These are phyloP conservation scores for Petromus typicus DNA, from an alignment of 2,113 vertebrate genomes.

Conservation along the genomic window DNA sequence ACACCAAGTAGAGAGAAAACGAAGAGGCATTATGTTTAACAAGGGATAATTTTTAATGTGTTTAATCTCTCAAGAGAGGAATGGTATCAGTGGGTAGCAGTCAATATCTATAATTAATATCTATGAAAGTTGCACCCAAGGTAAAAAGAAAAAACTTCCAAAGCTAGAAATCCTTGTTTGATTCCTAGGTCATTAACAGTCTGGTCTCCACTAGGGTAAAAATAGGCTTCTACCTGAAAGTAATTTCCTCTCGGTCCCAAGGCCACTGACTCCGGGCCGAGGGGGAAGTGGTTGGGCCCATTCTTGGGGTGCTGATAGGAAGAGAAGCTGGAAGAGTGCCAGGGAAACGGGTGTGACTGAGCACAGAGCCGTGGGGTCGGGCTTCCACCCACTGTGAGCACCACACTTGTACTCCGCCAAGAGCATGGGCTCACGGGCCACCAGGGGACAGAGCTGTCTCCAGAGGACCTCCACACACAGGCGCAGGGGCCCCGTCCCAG, in stretches of 20 bases:
- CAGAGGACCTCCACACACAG: fast-evolving
- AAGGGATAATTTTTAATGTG: not conserved
- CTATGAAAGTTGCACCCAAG: constrained; percentile 38
- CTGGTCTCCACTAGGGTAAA: not conserved
- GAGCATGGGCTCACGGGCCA: fast-evolving
- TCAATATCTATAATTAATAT: constrained; percentile 64
- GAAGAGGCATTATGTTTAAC: not conserved
- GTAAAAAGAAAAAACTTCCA: not conserved
- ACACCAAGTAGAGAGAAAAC: not conserved
- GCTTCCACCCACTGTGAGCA: not conserved
- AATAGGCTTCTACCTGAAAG: constrained; percentile 56
- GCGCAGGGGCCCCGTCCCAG: fast-evolving
- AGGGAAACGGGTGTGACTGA: not conserved
- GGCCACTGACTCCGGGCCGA: not conserved
- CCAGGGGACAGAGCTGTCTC: not conserved
- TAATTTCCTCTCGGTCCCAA: constrained; percentile 26
- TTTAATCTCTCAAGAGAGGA: not conserved
- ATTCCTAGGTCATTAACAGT: constrained; percentile 54
- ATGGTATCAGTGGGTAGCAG: not conserved
- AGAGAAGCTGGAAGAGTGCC: not conserved
- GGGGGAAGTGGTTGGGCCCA: not conserved
- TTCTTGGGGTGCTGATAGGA: fast-evolving
- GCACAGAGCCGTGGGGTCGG: not conserved
- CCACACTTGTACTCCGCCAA: not conserved
- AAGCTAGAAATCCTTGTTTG: constrained; percentile 23